Base-by-base conservation (phyloP, 2,888 invertebrate species). In the Ophion costatus region DNA sequence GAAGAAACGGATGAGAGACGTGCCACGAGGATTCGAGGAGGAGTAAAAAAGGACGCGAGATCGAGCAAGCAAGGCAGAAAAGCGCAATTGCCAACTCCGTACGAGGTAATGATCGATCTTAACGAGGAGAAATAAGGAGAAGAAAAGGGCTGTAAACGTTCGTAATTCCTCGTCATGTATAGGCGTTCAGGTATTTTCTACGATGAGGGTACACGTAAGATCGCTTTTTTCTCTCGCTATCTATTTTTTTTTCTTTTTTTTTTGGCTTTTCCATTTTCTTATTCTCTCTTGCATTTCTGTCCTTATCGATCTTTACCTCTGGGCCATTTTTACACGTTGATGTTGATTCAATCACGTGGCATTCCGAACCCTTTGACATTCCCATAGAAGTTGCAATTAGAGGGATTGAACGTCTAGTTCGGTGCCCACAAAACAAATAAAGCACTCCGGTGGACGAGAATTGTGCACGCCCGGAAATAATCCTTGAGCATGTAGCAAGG, bases 31-130 rank as follows among this genome's bases (percentile, higher is more conserved):
- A 71, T 51, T 57, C n/a, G 38, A 22, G 17, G 59, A 22, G 22
- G 59, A 42, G 14, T 24, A 61, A 73, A 22, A 24, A 61, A 61
- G 22, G 24, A 24, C 59, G 61, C 2, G 17, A 22, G 73, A 61
- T 56, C 29, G 29, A 33, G 56, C 51, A 10, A 57, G 10, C 10
- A 69, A 51, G 14, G 24, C 3, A 51, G 69, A 24, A 69, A 51
- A 17, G n/a, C 70, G 56, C 3, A 71, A 57, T 71, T 11, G 61
- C 38, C 42, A 33, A 20, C 10, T 61, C 9, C 42, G 17, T 61
- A 61, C 61, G 24, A 73, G 61, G 24, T 67, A 71, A 77, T 33
- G 76, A 63, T 69, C 45, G 66, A 66, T 73, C 59, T 71, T 67
- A 66, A 82, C 66, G 66, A 45, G 17, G 20, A 67, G 66, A 73